Evolutionary conservation across 2,113 vertebrate species (phyloP).

Genomic region (Myocastor coypus): DNA sequence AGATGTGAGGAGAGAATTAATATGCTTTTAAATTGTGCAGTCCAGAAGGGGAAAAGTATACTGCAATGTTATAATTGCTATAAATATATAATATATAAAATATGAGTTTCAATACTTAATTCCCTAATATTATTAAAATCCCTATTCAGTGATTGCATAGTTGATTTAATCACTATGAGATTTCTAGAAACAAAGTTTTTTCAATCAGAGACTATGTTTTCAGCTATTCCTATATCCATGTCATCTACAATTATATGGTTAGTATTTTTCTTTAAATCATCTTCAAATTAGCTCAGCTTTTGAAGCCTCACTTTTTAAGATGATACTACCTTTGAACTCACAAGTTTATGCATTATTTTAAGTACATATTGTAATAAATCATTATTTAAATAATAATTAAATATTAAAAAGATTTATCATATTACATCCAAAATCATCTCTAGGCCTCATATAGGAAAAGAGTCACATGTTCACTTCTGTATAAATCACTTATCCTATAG

Average conservation of each 20-base stretch:
- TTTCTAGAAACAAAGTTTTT: conserved; percentile 52
- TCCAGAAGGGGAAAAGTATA: neutral
- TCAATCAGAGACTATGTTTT: conserved; percentile 7
- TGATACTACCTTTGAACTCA: neutral
- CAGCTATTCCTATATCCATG: conserved; percentile 6
- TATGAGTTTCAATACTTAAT: conserved; percentile 28
- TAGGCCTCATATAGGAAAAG: neutral
- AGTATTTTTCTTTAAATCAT: conserved; percentile 42
- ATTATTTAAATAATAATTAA: conserved; percentile 42
- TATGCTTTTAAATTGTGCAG: conserved; percentile 23
- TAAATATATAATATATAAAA: conserved; percentile 24
- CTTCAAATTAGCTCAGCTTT: neutral
- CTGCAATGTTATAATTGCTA: neutral
- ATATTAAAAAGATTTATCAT: neutral
- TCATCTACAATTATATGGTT: neutral
- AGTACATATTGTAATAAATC: neutral
- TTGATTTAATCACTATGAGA: neutral
- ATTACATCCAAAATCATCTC: neutral
- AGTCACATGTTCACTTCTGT: neutral
- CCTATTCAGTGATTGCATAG: neutral
- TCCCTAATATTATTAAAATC: conserved; percentile 5
- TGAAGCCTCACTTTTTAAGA: conserved; percentile 50
- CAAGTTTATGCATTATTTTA: conserved; percentile 30
- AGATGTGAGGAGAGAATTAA: conserved; percentile 12
- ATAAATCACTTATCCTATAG: neutral